Conservation (phyloP, 2,797 vertebrate species). For the Erethizon dorsatum region DNA sequence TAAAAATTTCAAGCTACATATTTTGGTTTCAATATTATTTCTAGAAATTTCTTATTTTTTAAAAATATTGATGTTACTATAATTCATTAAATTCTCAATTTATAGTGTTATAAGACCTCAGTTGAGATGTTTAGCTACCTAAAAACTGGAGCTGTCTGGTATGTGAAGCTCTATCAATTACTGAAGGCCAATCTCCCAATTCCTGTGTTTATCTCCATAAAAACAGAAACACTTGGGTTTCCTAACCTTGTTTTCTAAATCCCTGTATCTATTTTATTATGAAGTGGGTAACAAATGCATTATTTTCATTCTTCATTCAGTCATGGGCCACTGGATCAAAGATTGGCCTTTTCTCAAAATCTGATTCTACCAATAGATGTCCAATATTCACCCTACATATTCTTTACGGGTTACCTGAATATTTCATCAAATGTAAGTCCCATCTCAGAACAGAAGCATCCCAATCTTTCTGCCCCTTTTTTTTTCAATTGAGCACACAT, state of each 20-base stretch:
- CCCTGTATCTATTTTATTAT: background rate
- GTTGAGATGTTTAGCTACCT: background rate
- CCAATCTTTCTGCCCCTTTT: background rate
- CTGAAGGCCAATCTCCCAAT: background rate
- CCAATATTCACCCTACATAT: background rate
- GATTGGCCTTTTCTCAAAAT: background rate
- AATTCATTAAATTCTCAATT: background rate
- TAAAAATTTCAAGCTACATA: background rate
- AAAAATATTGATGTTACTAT: background rate
- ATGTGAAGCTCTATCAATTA: background rate
- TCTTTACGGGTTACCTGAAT: background rate
- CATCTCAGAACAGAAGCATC: background rate
- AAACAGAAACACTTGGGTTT: background rate
- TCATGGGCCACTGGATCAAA: background rate
- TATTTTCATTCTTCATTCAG: background rate
- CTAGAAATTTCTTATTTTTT: background rate
- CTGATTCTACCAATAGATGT: background rate
- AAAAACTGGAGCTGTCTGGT: background rate
- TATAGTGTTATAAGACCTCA: background rate
- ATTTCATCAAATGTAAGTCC: background rate
- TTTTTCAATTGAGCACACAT: background rate
- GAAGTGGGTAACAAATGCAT: background rate
- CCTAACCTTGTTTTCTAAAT: background rate
- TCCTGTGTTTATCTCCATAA: background rate
- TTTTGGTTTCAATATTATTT: slow-evolving; percentile 30